phyloP scores from a whole-genome alignment of 2,888 invertebrate species.

The Tillus elongatus region DNA sequence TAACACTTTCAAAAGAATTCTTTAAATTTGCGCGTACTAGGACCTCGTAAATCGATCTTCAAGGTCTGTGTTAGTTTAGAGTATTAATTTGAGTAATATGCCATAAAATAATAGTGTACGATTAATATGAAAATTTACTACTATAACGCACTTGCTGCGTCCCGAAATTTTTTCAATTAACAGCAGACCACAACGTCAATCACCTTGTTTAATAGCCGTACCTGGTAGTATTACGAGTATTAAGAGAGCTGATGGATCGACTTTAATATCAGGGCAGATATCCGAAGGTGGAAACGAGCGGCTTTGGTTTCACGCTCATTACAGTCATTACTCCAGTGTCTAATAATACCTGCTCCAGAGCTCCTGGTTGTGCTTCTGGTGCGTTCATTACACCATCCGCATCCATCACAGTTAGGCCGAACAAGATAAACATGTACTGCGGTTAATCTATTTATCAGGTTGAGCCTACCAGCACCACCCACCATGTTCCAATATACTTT shows the following conservation, averaged over 20 bases:
- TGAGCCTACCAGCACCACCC: no score
- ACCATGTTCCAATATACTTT: no score
- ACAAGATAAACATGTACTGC: constrained; percentile 19
- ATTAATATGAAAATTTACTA: no score
- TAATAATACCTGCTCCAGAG: constrained; percentile 26
- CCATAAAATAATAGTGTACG: no score
- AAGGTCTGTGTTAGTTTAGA: no score
- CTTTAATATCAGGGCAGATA: constrained; percentile 25
- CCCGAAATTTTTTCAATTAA: no score
- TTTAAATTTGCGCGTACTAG: no score
- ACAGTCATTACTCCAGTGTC: constrained; percentile 33
- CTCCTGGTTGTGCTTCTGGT: not conserved
- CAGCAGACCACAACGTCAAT: no score
- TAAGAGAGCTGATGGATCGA: constrained; percentile 25
- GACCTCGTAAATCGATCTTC: no score
- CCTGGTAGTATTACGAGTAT: constrained; percentile 14
- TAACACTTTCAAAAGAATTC: no score
- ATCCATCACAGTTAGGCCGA: constrained; percentile 17
- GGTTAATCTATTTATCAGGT: constrained; percentile 1
- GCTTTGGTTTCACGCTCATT: constrained; percentile 33
- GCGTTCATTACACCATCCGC: constrained; percentile 9
- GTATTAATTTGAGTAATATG: no score
- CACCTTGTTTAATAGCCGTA: not conserved
- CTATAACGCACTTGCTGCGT: no score
- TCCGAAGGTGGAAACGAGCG: constrained; percentile 23